phyloP scores from a whole-genome alignment of 2,888 invertebrate genomes.

The Chloroclystis v-ata region DNA sequence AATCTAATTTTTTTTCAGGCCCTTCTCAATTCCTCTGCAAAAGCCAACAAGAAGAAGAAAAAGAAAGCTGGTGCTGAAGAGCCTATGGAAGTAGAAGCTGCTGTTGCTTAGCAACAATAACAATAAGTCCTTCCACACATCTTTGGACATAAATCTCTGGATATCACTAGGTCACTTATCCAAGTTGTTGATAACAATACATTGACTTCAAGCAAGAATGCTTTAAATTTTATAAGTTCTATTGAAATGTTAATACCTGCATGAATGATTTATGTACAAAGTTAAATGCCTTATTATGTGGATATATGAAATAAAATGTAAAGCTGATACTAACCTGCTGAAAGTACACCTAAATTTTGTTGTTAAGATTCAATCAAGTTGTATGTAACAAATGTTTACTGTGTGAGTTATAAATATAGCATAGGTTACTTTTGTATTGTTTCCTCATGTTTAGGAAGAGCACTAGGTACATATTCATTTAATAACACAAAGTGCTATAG shows the following conservation, averaged over 20 bases:
- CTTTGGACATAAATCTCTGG: conserved; percentile 28
- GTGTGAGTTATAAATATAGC: too few relatives aligned
- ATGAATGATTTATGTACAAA: conserved; percentile 32
- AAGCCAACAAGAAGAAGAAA: conserved; percentile 94
- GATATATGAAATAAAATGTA: conserved; percentile 12
- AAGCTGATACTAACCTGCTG: conserved; percentile 11
- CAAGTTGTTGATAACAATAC: conserved; percentile 13
- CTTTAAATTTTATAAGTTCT: conserved; percentile 19
- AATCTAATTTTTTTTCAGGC: conserved; percentile 63
- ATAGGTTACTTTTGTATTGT: too few relatives aligned
- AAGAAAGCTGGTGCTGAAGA: conserved; percentile 83
- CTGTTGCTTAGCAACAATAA: conserved; percentile 61
- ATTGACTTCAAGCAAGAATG: conserved; percentile 11
- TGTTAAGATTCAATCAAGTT: background rate
- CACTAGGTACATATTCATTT: too few relatives aligned
- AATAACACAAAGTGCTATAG: too few relatives aligned
- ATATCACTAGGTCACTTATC: conserved; percentile 17
- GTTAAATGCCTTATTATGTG: conserved; percentile 28
- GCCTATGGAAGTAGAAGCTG: conserved; percentile 80
- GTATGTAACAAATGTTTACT: too few relatives aligned
- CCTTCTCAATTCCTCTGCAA: conserved; percentile 86
- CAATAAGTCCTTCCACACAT: conserved; percentile 31
- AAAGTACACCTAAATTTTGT: background rate
- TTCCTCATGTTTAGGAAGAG: too few relatives aligned
- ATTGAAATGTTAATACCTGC: conserved; percentile 25